Conservation (phyloP, 2,888 invertebrate genomes). For the Synergus itoensis region DNA sequence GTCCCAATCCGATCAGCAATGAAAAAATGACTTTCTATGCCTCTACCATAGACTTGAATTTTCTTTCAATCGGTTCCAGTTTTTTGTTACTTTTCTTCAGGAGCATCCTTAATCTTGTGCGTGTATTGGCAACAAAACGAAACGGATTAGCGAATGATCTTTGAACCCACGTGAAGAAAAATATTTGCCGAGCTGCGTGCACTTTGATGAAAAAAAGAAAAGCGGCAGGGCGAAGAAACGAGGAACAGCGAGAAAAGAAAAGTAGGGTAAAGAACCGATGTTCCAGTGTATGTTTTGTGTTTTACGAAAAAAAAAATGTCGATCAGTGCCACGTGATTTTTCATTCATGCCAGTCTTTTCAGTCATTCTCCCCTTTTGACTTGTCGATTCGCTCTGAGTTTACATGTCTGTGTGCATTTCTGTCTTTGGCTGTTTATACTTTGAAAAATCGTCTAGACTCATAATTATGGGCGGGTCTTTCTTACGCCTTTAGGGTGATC, state of each 20-base stretch:
- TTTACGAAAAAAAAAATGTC: slow-evolving; percentile 21
- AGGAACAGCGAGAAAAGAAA: slow-evolving; percentile 15
- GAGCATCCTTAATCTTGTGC: slow-evolving; percentile 1
- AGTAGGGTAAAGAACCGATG: background rate
- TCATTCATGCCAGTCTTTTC: background rate
- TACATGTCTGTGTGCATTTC: background rate
- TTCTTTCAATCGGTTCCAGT: slow-evolving; percentile 7
- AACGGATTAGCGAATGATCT: slow-evolving; percentile 46
- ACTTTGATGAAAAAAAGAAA: slow-evolving; percentile 13
- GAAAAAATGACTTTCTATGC: slow-evolving; percentile 26
- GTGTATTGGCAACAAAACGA: slow-evolving; percentile 16
- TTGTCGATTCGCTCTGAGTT: slow-evolving; percentile 11
- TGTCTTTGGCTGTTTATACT: background rate
- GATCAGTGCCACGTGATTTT: background rate
- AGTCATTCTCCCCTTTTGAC: slow-evolving; percentile 8
- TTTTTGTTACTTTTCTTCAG: slow-evolving; percentile 9
- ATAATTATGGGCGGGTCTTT: background rate
- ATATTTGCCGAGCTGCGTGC: slow-evolving; percentile 54
- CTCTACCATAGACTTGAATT: slow-evolving; percentile 3
- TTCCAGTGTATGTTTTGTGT: slow-evolving; percentile 6
- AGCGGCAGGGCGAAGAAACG: slow-evolving; percentile 36
- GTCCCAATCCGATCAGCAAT: background rate
- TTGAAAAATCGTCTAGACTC: slow-evolving; percentile 1
- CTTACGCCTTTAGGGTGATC: background rate
- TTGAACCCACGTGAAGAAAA: slow-evolving; percentile 48